Conservation (phyloP, 2,797 vertebrate genomes). For the Denticeps clupeoides region DNA sequence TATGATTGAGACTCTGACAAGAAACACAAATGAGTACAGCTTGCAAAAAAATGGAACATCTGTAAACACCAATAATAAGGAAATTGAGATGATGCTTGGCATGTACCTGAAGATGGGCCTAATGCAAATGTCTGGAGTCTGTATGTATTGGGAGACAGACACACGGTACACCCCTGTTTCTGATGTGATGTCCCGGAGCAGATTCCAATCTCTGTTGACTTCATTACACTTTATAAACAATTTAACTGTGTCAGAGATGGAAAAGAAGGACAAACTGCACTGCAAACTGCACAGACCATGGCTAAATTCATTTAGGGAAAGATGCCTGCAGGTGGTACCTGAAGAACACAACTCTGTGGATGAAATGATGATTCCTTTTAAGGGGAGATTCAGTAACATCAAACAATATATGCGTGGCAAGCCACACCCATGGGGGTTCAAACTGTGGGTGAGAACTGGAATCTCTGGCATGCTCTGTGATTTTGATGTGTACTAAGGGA, state of each 20-base stretch:
- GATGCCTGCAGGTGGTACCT: slow-evolving; percentile 8
- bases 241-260: slow-evolving; percentile 3
- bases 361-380: slow-evolving; percentile 19
- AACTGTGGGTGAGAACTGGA: slow-evolving; percentile 10
- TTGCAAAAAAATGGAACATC: too few relatives aligned
- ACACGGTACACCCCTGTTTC: slow-evolving; percentile 1
- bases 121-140: slow-evolving; percentile 6
- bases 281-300: slow-evolving; percentile 24
- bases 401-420: slow-evolving; percentile 6
- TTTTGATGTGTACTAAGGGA: slow-evolving; percentile 8
- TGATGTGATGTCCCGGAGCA: slow-evolving; percentile 14
- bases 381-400: slow-evolving; percentile 12
- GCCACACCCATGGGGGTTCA: background rate
- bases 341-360: slow-evolving; percentile 22
- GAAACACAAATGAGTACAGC: too few relatives aligned
- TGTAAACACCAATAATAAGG: too few relatives aligned
- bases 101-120: too few relatives aligned
- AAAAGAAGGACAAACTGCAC: slow-evolving; percentile 16
- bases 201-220: slow-evolving; percentile 22
- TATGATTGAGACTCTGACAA: too few relatives aligned
- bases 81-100: too few relatives aligned
- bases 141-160: background rate
- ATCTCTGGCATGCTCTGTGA: slow-evolving; percentile 15
- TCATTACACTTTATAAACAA: slow-evolving; percentile 15
- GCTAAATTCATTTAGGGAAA: slow-evolving; percentile 17